These are phyloP conservation scores for Platanista minor DNA, from an alignment of 2,113 vertebrate genomes.

Conservation along the genomic window DNA sequence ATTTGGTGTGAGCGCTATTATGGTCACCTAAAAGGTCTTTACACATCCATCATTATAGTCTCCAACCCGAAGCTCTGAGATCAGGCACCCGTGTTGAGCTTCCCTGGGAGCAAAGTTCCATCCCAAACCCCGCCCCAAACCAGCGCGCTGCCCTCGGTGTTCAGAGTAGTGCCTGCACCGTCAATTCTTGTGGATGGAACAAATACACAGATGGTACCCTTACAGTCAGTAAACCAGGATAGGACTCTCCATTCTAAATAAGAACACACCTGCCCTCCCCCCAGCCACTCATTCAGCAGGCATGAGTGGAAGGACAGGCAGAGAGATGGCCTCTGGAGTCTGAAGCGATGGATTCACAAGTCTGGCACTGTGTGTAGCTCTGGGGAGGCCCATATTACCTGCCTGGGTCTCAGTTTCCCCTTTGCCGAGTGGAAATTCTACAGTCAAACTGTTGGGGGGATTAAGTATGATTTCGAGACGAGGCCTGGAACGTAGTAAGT, in stretches of 20 bases:
- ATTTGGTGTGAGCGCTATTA: not conserved
- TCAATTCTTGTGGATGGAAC: too few relatives aligned
- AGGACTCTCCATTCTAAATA: not conserved
- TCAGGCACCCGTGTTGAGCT: not conserved
- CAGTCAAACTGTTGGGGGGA: not conserved
- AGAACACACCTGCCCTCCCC: fast-evolving
- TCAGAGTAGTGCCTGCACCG: too few relatives aligned
- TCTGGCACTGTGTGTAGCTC: not conserved
- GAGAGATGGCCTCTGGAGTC: not conserved
- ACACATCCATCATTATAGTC: too few relatives aligned
- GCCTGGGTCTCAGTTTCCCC: not conserved
- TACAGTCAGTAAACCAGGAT: fast-evolving
- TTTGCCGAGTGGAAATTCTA: not conserved
- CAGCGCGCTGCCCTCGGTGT: not conserved
- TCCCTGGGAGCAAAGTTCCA: not conserved
- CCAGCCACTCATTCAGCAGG: too few relatives aligned
- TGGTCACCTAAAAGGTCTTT: too few relatives aligned
- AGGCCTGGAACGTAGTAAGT: not conserved
- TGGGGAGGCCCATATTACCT: not conserved
- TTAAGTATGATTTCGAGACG: not conserved
- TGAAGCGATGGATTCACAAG: not conserved
- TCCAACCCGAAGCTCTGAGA: too few relatives aligned
- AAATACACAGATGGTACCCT: not conserved
- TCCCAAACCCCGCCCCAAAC: not conserved
- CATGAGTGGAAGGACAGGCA: too few relatives aligned